Base-by-base conservation (phyloP, 2,797 vertebrate genomes). In the Pseudochirops corinnae region DNA sequence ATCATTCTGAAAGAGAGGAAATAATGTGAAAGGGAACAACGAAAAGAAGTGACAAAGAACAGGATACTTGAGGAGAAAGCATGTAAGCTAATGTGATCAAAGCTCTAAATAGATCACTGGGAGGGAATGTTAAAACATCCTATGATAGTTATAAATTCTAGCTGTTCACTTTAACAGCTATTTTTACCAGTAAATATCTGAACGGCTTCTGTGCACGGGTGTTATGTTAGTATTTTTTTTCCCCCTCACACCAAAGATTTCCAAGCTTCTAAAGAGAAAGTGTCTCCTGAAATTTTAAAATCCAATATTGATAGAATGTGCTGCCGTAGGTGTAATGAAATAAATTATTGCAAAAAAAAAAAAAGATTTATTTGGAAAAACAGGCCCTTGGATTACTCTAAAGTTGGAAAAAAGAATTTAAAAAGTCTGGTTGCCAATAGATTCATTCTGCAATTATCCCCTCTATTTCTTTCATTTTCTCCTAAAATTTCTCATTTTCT, bases 401-500 rank as follows among this genome's bases (percentile, higher is more conserved):
- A 33, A 52, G 3, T 31, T 10, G 6, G 28, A n/a, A n/a, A 46
- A 24, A 82, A 82, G 90, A 0, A 56, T 5, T 16, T 87, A 46
- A 94, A 13, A 60, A 13, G 56, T 91, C n/a, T 90, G n/a, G 1
- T 91, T 90, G 10, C 56, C 2, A 55, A 5, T 74, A 90, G 39
- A 74, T 26, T 92, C 6, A 93, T 1, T 95, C 33, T 92, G 50
- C 39, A 57, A 12, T 5, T 62, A 60, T 1, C 31, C 58, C 0
- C 18, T 92, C 5, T 52, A 5, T 10, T 31, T 93, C 29, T 28
- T 91, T 24, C 1, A 0, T 5, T 93, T 67, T 39, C 33, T 62
- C 53, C 82, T 58, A 50, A 31, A 67, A 67, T 92, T 50, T 55
- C 6, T 91, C 4, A 90, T 90, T 94, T 95, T 93, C 67, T 24